phyloP scores from a whole-genome alignment of 2,888 invertebrate species.

The Tridacna gigas region DNA sequence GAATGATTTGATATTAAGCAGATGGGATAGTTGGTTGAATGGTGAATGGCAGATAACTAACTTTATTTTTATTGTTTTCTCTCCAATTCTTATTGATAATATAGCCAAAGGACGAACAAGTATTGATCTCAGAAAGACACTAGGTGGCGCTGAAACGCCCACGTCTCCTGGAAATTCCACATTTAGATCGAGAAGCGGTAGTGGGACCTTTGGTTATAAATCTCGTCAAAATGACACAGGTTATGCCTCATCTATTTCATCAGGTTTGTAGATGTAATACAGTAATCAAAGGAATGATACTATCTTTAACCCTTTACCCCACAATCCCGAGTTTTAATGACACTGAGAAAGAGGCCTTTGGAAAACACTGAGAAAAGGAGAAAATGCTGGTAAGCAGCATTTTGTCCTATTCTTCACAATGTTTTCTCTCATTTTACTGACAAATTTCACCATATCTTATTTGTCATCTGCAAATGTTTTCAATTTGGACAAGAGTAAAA shows the following conservation, averaged over 20 bases:
- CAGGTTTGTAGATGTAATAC: slow-evolving; percentile 72
- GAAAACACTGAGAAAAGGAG: no score
- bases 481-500: no score
- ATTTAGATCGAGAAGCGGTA: slow-evolving; percentile 70
- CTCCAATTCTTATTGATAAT: slow-evolving; percentile 13
- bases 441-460: no score
- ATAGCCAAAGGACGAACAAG: slow-evolving; percentile 83
- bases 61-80: neutral
- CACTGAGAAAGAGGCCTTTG: no score
- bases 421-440: no score
- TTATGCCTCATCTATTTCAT: slow-evolving; percentile 79
- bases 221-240: slow-evolving; percentile 75
- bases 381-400: no score
- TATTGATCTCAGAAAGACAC: slow-evolving; percentile 81
- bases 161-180: slow-evolving; percentile 62
- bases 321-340: no score
- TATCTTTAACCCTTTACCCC: no score
- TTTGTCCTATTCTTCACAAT: no score
- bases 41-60: neutral
- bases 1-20: no score
- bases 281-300: no score
- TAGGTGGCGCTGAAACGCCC: slow-evolving; percentile 66
- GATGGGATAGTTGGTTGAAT: neutral
- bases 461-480: no score
- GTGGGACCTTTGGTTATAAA: slow-evolving; percentile 73